These are phyloP conservation scores for Coboldia fuscipes DNA, from an alignment of 1,140 invertebrate genomes.

Conservation along the genomic window DNA sequence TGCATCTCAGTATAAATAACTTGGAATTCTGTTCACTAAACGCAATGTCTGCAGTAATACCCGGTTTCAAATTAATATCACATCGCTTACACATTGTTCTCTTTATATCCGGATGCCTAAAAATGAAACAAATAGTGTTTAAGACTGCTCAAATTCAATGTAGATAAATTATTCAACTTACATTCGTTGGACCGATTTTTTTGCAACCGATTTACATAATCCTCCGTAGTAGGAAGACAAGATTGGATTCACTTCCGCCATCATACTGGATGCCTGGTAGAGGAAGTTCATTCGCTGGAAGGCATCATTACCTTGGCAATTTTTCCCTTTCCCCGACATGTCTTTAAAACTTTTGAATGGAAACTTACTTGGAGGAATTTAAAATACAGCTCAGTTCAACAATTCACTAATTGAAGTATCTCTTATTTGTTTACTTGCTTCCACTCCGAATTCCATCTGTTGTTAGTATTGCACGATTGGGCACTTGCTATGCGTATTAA, in stretches of 20 bases:
- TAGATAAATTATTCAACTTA: constrained; percentile 1
- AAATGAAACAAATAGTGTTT: background rate
- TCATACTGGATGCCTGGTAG: constrained; percentile 6
- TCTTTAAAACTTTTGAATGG: too few relatives aligned
- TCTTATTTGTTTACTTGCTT: too few relatives aligned
- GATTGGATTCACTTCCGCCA: constrained; percentile 5
- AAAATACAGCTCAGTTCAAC: too few relatives aligned
- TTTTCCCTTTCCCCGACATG: background rate
- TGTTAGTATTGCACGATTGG: too few relatives aligned
- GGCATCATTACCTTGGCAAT: constrained; percentile 6
- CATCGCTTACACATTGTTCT: constrained; percentile 7
- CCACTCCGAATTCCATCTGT: too few relatives aligned
- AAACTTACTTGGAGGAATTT: too few relatives aligned
- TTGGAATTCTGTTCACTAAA: constrained; percentile 1
- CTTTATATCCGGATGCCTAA: constrained; percentile 6
- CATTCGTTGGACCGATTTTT: constrained; percentile 6
- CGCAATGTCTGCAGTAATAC: constrained; percentile 2
- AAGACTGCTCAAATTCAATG: background rate
- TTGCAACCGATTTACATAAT: constrained; percentile 5
- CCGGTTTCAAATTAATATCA: constrained; percentile 4
- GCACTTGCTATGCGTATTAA: too few relatives aligned
- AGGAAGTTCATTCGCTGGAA: constrained; percentile 9
- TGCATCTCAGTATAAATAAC: constrained; percentile 1
- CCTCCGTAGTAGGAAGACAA: constrained; percentile 6
- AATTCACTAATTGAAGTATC: too few relatives aligned